Base-by-base conservation (phyloP, 2,888 invertebrate genomes). In the Lochmaea capreae region DNA sequence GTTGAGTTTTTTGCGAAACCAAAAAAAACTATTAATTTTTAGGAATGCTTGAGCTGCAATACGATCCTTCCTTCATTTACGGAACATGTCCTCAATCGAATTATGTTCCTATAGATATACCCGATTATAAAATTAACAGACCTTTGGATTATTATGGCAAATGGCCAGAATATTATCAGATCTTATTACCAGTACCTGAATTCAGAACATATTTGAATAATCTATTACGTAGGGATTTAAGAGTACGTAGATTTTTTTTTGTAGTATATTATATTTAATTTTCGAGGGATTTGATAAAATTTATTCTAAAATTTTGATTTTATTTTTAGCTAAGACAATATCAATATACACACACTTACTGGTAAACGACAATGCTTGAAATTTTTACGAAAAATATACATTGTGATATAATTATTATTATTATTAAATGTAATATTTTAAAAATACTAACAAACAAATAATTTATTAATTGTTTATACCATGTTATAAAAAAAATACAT, bases 121-220 rank as follows among this genome's bases (percentile, higher is more conserved):
- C 82, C 0, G 76, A 81, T 61, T 82, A 82, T 62, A 79, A 62
- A 73, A 70, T 80, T n/a, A 78, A 66, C 3, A 80, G 75, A 73
- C 80, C 81, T 9, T 39, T 79, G 66, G 81, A 81, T 52, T 80
- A 82, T 74, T 82, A 82, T 66, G 79, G 67, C 9, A 77, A 73
- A 54, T 82, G 82, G 82, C 82, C 82, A 2, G 54, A 65, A 12
- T 82, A 78, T 70, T 82, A 80, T 69, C 77, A 73, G 9, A 79
- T 81, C 59, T 81, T 79, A 26, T 71, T 77, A 8, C 80, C 81
- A 0, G 71, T 82, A 9, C 80, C 76, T n/a, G 75, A 79, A 26
- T 82, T 79, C 62, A 76, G 82, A 68, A 79, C 75, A 11, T 82
- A 82, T 62, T 71, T 82, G 49, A 82, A 82, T 67, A 81, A 81